Conservation (phyloP, 2,888 invertebrate genomes). For the Perizoma affinitatum region DNA sequence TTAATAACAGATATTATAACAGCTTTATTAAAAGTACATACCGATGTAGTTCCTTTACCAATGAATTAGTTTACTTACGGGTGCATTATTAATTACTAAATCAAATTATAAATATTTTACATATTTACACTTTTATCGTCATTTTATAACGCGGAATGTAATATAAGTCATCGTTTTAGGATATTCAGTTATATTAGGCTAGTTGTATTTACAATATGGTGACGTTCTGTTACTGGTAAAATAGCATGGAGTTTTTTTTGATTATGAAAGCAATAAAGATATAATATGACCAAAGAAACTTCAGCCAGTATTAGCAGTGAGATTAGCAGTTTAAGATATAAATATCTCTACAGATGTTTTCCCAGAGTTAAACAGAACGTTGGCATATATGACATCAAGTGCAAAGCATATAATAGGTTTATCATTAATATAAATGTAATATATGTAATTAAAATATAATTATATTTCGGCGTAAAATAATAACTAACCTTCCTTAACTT, state of each 20-base stretch:
- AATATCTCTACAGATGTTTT: conserved; percentile 8
- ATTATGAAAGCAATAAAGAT: conserved; percentile 16
- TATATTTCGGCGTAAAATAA: conserved; percentile 43
- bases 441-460: conserved; percentile 45
- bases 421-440: conserved; percentile 45
- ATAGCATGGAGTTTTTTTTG: neutral
- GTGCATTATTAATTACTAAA: conserved; percentile 39
- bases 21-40: conserved; percentile 33
- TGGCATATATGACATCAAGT: conserved; percentile 37
- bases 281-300: conserved; percentile 8
- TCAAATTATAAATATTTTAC: conserved; percentile 42
- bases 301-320: conserved; percentile 16
- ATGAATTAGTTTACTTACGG: conserved; percentile 34
- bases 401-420: conserved; percentile 42
- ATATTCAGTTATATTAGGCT: conserved; percentile 35
- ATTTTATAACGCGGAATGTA: conserved; percentile 41
- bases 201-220: conserved; percentile 31
- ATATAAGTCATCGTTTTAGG: conserved; percentile 38
- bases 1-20: conserved; percentile 33
- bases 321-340: neutral
- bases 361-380: conserved; percentile 28
- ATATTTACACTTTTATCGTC: conserved; percentile 42
- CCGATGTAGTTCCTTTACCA: conserved; percentile 40
- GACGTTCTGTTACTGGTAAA: conserved; percentile 31
- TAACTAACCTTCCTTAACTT: conserved; percentile 61